Conservation (phyloP, 2,797 vertebrate genomes). For the Diglossa cyanea region DNA sequence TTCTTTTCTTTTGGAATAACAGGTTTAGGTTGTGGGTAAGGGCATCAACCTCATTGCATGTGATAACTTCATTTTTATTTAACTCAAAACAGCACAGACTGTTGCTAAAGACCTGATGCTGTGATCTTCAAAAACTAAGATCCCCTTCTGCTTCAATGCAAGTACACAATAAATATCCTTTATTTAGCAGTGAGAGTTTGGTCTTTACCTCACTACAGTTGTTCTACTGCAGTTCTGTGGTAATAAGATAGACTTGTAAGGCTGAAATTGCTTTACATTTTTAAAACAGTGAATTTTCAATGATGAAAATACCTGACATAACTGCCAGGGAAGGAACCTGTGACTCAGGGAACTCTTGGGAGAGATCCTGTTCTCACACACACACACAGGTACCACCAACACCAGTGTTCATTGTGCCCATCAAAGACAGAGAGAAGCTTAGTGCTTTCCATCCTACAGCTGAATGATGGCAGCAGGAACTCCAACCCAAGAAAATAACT, state of each 20-base stretch:
- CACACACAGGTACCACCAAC: neutral
- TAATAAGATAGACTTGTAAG: neutral
- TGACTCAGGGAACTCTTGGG: neutral
- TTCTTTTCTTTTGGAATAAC: neutral
- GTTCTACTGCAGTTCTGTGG: neutral
- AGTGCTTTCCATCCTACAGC: neutral
- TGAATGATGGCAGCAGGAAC: neutral
- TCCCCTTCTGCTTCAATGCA: neutral
- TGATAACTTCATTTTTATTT: neutral
- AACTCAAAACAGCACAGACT: neutral
- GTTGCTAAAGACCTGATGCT: neutral
- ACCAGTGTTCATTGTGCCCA: fast-evolving
- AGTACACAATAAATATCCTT: neutral
- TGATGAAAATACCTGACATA: neutral
- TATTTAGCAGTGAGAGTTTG: neutral
- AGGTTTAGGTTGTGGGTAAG: neutral
- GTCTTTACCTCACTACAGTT: neutral
- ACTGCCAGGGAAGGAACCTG: neutral
- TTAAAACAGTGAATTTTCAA: neutral
- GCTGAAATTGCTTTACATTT: neutral
- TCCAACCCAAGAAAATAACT: neutral
- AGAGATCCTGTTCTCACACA: neutral
- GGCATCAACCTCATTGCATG: neutral
- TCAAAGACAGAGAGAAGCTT: neutral
- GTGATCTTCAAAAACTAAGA: neutral